Evolutionary conservation across 2,888 invertebrate species (phyloP).

Genomic region (Lepetodrilus schrolli): DNA sequence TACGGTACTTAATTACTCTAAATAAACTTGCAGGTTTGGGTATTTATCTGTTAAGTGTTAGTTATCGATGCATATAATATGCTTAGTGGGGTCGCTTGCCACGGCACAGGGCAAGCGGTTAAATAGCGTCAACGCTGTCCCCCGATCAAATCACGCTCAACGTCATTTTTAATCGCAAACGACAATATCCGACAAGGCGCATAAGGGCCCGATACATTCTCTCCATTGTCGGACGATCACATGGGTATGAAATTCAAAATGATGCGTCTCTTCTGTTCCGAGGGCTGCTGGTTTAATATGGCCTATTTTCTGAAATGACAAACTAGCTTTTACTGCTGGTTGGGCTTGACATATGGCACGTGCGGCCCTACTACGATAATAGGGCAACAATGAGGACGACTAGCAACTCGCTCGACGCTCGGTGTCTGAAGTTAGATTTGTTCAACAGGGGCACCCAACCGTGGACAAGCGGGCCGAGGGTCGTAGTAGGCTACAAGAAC

Average conservation of each 20-base stretch:
- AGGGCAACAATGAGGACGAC: slow-evolving; percentile 15
- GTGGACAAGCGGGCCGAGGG: not conserved
- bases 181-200: not conserved
- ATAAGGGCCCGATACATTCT: not conserved
- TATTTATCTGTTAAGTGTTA: too few relatives aligned
- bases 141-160: not conserved
- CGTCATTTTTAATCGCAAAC: slow-evolving; percentile 16
- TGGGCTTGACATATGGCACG: slow-evolving; percentile 18
- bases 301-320: slow-evolving; percentile 25
- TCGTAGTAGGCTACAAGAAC: not conserved
- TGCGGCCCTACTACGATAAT: slow-evolving; percentile 14
- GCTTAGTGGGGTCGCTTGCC: not conserved
- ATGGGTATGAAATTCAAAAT: slow-evolving; percentile 25
- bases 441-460: not conserved
- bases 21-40: too few relatives aligned
- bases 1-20: too few relatives aligned
- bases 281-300: not conserved
- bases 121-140: too few relatives aligned
- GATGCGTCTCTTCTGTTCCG: not conserved
- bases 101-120: too few relatives aligned
- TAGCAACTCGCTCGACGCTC: slow-evolving; percentile 14
- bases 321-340: slow-evolving; percentile 23
- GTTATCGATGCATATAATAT: slow-evolving; percentile 1
- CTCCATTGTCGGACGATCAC: not conserved
- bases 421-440: slow-evolving; percentile 5